These are phyloP conservation scores for Terrapene triunguis DNA, from an alignment of 2,113 vertebrate species.

Conservation along the genomic window DNA sequence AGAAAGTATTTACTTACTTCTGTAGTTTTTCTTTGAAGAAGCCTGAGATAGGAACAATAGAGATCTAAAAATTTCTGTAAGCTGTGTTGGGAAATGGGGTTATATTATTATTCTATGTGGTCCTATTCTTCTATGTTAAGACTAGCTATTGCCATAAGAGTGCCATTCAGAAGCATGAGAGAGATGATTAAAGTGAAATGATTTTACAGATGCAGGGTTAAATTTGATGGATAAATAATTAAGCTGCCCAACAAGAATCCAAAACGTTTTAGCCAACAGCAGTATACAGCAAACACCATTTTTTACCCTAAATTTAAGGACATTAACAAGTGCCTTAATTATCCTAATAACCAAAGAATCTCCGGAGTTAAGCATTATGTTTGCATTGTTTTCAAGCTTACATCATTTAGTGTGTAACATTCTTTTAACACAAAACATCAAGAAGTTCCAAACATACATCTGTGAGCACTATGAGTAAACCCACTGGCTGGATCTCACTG, in stretches of 20 bases:
- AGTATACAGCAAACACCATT: background rate
- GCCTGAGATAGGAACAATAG: rapidly evolving
- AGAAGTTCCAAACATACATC: background rate
- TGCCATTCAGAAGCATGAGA: background rate
- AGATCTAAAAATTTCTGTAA: constrained; percentile 28
- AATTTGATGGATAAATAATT: constrained; percentile 49
- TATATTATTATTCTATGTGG: background rate
- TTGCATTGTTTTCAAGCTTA: background rate
- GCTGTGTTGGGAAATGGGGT: background rate
- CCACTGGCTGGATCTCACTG: background rate
- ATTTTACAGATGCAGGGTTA: background rate
- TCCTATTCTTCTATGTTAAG: background rate
- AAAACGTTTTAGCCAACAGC: constrained; percentile 11
- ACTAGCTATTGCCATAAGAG: background rate
- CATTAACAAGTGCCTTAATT: background rate
- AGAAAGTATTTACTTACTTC: constrained; percentile 48
- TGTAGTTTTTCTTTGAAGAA: constrained; percentile 53
- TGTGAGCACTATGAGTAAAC: background rate
- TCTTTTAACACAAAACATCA: background rate
- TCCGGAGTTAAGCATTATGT: background rate
- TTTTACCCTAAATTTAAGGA: constrained; percentile 26
- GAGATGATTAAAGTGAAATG: background rate
- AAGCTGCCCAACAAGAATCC: constrained; percentile 7
- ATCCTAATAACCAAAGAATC: background rate
- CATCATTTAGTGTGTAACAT: constrained; percentile 1